Evolutionary conservation across 2,888 invertebrate genomes (phyloP).

Genomic region (Noctua fimbriata): DNA sequence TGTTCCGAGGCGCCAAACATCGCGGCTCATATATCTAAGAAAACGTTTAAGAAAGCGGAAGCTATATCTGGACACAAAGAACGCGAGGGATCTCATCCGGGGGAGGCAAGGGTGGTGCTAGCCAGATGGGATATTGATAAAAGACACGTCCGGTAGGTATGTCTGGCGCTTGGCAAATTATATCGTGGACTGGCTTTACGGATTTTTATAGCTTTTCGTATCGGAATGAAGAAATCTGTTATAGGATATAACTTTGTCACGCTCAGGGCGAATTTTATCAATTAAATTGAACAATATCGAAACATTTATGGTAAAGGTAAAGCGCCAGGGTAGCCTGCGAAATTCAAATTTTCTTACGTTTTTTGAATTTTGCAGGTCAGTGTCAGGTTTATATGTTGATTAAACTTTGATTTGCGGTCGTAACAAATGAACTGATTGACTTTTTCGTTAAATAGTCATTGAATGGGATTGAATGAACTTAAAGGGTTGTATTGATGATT

Average conservation of each 20-base stretch:
- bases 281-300: background rate
- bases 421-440: too few relatives aligned
- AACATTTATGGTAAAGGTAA: background rate
- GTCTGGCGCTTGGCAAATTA: constrained; percentile 51
- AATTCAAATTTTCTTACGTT: too few relatives aligned
- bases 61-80: constrained; percentile 62
- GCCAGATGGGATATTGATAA: constrained; percentile 64
- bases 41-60: constrained; percentile 53
- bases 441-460: too few relatives aligned
- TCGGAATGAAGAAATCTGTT: background rate
- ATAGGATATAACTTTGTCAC: background rate
- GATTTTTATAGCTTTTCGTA: constrained; percentile 17
- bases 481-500: too few relatives aligned
- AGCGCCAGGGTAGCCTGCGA: too few relatives aligned
- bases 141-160: constrained; percentile 56
- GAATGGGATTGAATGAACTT: too few relatives aligned
- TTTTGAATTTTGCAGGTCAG: background rate
- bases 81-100: constrained; percentile 52
- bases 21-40: constrained; percentile 46
- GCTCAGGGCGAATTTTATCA: background rate
- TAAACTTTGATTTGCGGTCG: too few relatives aligned
- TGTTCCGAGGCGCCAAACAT: constrained; percentile 51
- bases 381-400: too few relatives aligned
- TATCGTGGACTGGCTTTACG: constrained; percentile 35
- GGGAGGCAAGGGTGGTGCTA: constrained; percentile 56